phyloP scores from a whole-genome alignment of 2,888 invertebrate genomes.

The Thysanoteuthis rhombus region DNA sequence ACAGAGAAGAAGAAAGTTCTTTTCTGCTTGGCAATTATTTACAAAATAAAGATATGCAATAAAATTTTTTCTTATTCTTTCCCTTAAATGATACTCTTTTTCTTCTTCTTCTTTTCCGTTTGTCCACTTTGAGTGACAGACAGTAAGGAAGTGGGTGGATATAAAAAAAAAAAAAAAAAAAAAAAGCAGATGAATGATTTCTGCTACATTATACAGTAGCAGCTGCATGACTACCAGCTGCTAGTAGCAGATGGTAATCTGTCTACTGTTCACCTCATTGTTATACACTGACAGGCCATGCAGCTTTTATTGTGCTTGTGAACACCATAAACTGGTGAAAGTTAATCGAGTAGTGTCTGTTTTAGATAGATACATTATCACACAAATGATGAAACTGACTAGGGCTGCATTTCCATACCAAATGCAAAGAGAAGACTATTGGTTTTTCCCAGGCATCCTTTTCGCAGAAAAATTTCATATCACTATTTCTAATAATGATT shows the following conservation, averaged over 20 bases:
- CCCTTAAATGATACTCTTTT: not conserved
- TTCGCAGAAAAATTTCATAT: not conserved
- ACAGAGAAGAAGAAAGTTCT: not conserved
- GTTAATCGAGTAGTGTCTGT: not conserved
- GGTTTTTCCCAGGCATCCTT: not conserved
- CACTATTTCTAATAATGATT: not conserved
- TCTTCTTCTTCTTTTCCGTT: not conserved
- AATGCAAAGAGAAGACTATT: not conserved
- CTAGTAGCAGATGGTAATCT: slow-evolving; percentile 28
- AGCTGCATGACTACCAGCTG: slow-evolving; percentile 26
- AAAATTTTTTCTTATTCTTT: not conserved
- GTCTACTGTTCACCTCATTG: not conserved
- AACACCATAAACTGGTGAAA: slow-evolving; percentile 25
- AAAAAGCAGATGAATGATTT: not conserved
- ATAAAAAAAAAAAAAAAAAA: no score
- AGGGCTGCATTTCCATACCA: not conserved
- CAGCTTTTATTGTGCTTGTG: slow-evolving; percentile 17
- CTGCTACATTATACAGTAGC: slow-evolving; percentile 12
- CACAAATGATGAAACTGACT: not conserved
- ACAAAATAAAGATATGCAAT: slow-evolving; percentile 12
- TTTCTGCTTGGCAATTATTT: not conserved
- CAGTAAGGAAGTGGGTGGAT: not conserved
- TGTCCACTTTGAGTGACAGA: not conserved
- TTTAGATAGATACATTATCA: not conserved
- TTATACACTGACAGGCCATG: slow-evolving; percentile 18